Evolutionary conservation across 2,797 vertebrate genomes (phyloP), one percentile per base, ranked within the genome.

Genomic region (Pangasius mekongensis): DNA sequence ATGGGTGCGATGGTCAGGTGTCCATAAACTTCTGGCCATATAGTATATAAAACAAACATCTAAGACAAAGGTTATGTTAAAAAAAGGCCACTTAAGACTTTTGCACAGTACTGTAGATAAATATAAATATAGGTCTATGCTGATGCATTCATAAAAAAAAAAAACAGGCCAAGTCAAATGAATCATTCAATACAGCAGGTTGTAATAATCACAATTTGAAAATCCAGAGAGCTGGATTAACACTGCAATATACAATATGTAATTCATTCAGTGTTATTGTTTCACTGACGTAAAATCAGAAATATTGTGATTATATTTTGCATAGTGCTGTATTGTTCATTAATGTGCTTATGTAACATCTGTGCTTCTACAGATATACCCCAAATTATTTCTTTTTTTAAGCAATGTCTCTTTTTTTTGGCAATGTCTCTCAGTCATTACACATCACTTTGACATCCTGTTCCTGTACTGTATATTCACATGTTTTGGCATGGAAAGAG

Each of bases 141-240:
- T 43, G 24, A 43, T 64, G 33, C 10, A n/a, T 64, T 83, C 24
- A 47, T 83, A 14, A 81, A 82, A 82, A 47, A 39, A 56, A 56
- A 6, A 78, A 36, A 2, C 76, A 54, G 52, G 52, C 13, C 49
- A 78, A 56, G 74, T 77, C 27, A 52, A 30, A 49, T n/a, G 24
- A 30, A 54, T 77, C 49, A 14, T 49, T 77, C 49, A 18, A 4
- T 30, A 56, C 49, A 78, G 14, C 14, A 76, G 43, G 49, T 78
- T 78, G 52, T 80, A 80, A 80, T 80, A 33, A 56, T 80, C 49
- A 54, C n/a, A 56, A 30, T 36, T 33, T 80, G 52, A 80, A 54
- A 8, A 80, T 54, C 52, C 16, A 56, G 76, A 54, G 14, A 33
- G 3, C 24, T 81, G 56, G 22, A 43, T 43, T 82, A 36, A 27